Percentiles rank a stretch among this genome's conserved stretches.
Evolutionary conservation across 2,888 invertebrate genomes (phyloP).

Genomic region (Hirudinaria manillensis): DNA sequence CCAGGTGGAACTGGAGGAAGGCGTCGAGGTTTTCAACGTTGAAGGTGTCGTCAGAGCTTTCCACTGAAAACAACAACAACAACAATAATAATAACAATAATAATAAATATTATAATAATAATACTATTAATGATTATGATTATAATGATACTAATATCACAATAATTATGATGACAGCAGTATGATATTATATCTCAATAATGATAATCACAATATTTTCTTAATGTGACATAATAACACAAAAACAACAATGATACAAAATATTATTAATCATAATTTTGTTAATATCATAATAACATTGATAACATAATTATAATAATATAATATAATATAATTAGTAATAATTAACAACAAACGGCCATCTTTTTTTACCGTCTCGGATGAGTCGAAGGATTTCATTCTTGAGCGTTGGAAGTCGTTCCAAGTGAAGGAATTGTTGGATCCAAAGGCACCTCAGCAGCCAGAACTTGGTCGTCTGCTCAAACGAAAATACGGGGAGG

Average conservation of each 20-base stretch:
- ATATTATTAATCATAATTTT: too few species aligned
- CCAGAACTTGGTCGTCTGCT: slow-evolving; percentile 65
- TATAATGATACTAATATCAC: too few species aligned
- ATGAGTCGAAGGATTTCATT: background rate
- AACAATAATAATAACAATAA: background rate
- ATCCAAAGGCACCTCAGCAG: slow-evolving; percentile 66
- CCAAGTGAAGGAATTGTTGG: slow-evolving; percentile 73
- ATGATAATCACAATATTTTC: too few species aligned
- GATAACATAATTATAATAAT: background rate
- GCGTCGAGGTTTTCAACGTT: background rate
- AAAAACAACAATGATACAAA: too few species aligned
- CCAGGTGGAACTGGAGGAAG: slow-evolving; percentile 51
- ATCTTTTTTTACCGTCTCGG: background rate
- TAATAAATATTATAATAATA: slow-evolving; percentile 15
- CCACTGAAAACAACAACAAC: background rate
- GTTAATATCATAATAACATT: too few species aligned
- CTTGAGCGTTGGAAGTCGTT: slow-evolving; percentile 60
- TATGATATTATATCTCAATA: too few species aligned
- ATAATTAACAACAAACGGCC: background rate
- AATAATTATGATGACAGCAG: too few species aligned
- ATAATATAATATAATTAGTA: too few species aligned
- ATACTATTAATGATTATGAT: too few species aligned
- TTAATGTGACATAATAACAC: too few species aligned
- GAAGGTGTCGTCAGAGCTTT: background rate
- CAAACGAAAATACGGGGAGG: too few species aligned